Percentiles rank a stretch among this genome's conserved stretches.
phyloP scores from a whole-genome alignment of 2,113 vertebrate species.

The Nibea albiflora region DNA sequence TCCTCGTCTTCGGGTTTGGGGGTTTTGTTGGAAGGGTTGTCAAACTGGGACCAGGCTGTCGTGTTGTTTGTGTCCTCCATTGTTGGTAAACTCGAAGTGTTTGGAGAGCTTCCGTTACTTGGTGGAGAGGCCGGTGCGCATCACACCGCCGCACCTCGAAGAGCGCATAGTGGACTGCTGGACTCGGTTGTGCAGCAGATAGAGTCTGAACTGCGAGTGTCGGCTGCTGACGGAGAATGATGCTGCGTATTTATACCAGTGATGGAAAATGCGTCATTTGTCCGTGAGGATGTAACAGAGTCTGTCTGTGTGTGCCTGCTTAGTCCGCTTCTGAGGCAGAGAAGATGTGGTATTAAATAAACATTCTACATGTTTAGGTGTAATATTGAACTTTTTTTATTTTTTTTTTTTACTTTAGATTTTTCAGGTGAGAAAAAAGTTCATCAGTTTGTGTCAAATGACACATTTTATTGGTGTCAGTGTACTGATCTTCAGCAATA shows the following conservation, averaged over 20 bases:
- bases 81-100: constrained; percentile 34
- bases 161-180: constrained; percentile 61
- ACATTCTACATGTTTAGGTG: neutral
- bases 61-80: constrained; percentile 89
- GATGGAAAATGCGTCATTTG: constrained; percentile 82
- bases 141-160: constrained; percentile 10
- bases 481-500: constrained; percentile 8
- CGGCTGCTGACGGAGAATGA: constrained; percentile 68
- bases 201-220: constrained; percentile 45
- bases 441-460: neutral
- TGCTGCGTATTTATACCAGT: constrained; percentile 78
- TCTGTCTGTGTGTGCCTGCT: constrained; percentile 2
- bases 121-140: constrained; percentile 39
- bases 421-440: constrained; percentile 1
- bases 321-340: constrained; percentile 1
- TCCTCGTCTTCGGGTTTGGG: constrained; percentile 74
- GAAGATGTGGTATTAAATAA: neutral
- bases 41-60: constrained; percentile 74
- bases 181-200: constrained; percentile 1
- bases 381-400: no score
- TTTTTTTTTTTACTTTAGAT: no score
- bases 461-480: neutral
- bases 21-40: constrained; percentile 57
- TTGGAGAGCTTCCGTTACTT: constrained; percentile 43
- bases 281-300: constrained; percentile 64